phyloP scores from a whole-genome alignment of 2,113 vertebrate genomes.

The Terrapene triunguis region DNA sequence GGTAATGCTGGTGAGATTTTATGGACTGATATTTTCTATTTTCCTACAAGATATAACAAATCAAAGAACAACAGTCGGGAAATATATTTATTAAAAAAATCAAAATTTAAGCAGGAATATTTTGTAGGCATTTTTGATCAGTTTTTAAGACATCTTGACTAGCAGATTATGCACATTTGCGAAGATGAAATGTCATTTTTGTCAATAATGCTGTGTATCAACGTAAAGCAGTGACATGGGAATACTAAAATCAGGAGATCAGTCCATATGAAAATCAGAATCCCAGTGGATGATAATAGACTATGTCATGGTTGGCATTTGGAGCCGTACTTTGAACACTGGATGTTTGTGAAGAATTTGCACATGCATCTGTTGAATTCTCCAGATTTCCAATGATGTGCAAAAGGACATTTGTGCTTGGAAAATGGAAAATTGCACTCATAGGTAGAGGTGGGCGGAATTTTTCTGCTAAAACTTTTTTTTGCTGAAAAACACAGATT shows the following conservation, averaged over 20 bases:
- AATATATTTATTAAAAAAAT: background rate
- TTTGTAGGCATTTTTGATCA: background rate
- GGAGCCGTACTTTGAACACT: rapidly evolving
- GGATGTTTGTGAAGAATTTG: background rate
- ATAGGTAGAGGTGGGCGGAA: background rate
- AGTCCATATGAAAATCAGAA: background rate
- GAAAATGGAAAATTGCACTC: background rate
- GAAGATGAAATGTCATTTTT: background rate
- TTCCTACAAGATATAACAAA: background rate
- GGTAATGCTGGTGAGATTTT: background rate
- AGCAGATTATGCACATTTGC: background rate
- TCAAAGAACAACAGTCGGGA: background rate
- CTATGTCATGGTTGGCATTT: background rate
- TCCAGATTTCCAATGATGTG: background rate
- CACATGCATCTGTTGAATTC: background rate
- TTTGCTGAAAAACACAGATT: too few relatives aligned
- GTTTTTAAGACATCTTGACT: background rate
- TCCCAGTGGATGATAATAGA: background rate
- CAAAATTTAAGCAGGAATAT: background rate
- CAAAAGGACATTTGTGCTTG: background rate
- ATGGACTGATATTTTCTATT: background rate
- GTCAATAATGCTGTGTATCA: background rate
- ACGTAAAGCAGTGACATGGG: background rate
- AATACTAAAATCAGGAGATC: background rate
- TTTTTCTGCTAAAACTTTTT: too few relatives aligned